Base-by-base conservation (phyloP, 1,140 invertebrate genomes). In the Holotrichia oblita region DNA sequence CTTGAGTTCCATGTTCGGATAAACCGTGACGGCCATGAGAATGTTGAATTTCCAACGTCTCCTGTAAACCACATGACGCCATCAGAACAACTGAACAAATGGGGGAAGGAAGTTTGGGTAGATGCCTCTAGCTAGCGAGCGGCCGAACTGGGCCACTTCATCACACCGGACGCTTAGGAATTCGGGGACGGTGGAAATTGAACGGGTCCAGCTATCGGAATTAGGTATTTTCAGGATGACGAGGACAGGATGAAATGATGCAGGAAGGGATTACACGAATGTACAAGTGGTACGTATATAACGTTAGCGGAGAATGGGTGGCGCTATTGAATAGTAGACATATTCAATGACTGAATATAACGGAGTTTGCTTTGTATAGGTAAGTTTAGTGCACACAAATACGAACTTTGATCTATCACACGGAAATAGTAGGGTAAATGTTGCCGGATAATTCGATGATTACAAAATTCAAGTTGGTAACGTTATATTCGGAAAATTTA, bases 1-100 rank as follows among this genome's bases (percentile, higher is more conserved):
- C 73, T 74, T 74, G 24, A 74, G 40, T 42, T 74, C 73, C 73
- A 74, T 74, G 73, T 74, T 74, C 40, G 73, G 73, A 40, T 74
- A 74, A 12, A 74, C 73, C 10, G 73, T 74, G 40, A 74, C 73
- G 40, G 73, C 73, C 73, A 74, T 74, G 48, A 55, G 48, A 55
- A 55, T 55, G 64, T 34, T 27, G 64, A 72, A 72, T 34, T 72
- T 72, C 64, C 64, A 34, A 72, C 34, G 64, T 34, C 34, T 72
- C 64, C 64, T 72, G 64, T 22, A 72, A 72, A 34, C 64, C 48
- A 55, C 48, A 55, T 17, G 17, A 55, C 14, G 48, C 48, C 48
- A 55, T 55, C 48, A 55, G 48, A 55, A 55, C 48, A 55, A 55
- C 48, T 55, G 48, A 17, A 55, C 48, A 55, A 55, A 55, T 55